Evolutionary conservation across 2,797 vertebrate genomes (phyloP), one percentile per base, ranked within the genome.

Genomic region (Staurois parvus): DNA sequence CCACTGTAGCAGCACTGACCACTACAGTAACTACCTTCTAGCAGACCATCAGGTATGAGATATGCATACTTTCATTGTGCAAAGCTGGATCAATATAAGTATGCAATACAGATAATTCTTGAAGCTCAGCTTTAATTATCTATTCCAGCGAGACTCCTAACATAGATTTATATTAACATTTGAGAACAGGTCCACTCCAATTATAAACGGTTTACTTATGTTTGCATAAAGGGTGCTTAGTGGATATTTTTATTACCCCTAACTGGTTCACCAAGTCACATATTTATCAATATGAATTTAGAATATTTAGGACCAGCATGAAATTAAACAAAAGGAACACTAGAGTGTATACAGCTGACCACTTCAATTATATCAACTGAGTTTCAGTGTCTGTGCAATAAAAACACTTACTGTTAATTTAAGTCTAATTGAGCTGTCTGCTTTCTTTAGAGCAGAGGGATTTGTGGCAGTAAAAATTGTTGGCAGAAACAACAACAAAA

Each of bases 341-440:
- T 66, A 17, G 37, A 15, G 66, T 40, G 68, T 24, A 28, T 52
- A 62, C 84, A 62, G 26, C 56, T 79, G 75, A 79, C 85, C 68
- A 64, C 34, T 74, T 68, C 69, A 79, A 72, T 87, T 68, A 87
- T 70, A 59, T 83, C 56, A 75, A 26, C 45, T n/a, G 59, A 11
- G 21, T 40, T 79, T 59, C 42, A 78, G 42, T 56, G 56, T 79
- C 81, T 87, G 28, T 15, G 68, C 81, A 68, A 83, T 83, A 83
- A 87, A 79, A 75, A 69, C 80, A 79, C 69, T 86, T 81, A 86
- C 84, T 86, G 78, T 81, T 86, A 81, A 86, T 86, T 86, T 76
- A 87, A 83, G 80, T 87, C 85, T 83, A 83, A 83, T 87, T 87
- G 69, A 75, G 81, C 85, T 28, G 76, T 79, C 85, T 74, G 15